These are phyloP conservation scores for Calcarius ornatus DNA, from an alignment of 2,113 vertebrate genomes.

Conservation along the genomic window DNA sequence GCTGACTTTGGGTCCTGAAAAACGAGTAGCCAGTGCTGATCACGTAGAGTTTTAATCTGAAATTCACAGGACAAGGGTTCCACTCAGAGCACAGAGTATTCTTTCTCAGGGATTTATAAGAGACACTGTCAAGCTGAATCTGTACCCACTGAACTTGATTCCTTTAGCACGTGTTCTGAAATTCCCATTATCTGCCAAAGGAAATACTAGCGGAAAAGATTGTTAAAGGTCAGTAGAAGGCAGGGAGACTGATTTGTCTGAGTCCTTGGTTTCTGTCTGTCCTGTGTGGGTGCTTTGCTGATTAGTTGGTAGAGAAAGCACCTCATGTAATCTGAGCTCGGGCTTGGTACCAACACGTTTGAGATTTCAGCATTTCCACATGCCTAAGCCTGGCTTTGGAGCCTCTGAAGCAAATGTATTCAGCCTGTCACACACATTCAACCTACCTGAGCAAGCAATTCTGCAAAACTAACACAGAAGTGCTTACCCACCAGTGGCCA, in stretches of 20 bases:
- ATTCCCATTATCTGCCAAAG: background rate
- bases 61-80: background rate
- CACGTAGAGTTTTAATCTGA: background rate
- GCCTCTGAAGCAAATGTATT: background rate
- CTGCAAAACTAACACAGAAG: constrained; percentile 3
- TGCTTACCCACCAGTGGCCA: background rate
- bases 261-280: background rate
- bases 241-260: background rate
- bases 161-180: background rate
- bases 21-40: background rate
- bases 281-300: background rate
- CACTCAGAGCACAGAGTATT: background rate
- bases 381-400: background rate
- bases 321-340: accelerated
- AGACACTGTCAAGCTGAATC: background rate
- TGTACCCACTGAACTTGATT: background rate
- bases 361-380: background rate
- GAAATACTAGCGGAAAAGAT: background rate
- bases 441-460: background rate
- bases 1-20: background rate
- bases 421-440: background rate
- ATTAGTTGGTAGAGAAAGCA: background rate
- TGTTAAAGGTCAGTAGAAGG: background rate
- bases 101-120: background rate
- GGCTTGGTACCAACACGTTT: background rate